Evolutionary conservation across 2,888 invertebrate genomes (phyloP).

Genomic region (Syrista parreyssii): DNA sequence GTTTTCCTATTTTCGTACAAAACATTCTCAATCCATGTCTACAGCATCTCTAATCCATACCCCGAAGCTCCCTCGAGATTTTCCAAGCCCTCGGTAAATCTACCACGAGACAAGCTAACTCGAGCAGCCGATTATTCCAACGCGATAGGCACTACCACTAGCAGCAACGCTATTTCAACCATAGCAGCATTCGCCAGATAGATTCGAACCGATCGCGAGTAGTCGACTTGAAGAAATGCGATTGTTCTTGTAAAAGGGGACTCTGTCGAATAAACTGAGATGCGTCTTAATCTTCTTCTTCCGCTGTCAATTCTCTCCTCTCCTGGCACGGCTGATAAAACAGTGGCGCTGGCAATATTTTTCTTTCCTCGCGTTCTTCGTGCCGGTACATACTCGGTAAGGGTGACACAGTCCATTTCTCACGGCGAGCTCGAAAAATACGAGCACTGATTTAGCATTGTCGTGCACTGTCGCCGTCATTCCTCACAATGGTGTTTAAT

Average conservation of each 20-base stretch:
- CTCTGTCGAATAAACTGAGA: neutral
- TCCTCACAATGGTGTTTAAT: slow-evolving; percentile 44
- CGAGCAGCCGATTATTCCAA: neutral
- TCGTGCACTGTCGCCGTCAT: slow-evolving; percentile 45
- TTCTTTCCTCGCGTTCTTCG: no score
- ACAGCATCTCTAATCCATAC: slow-evolving; percentile 21
- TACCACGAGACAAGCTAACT: neutral
- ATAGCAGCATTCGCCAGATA: neutral
- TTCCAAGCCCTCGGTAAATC: neutral
- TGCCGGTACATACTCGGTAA: neutral
- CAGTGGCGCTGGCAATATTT: neutral
- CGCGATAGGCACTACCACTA: neutral
- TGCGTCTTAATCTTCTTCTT: neutral
- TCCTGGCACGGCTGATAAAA: neutral
- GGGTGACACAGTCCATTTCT: slow-evolving; percentile 40
- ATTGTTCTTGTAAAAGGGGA: neutral
- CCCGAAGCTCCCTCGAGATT: neutral
- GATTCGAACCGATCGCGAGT: neutral
- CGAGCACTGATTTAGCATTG: slow-evolving; percentile 49
- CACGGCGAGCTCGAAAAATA: slow-evolving; percentile 37
- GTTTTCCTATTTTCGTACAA: slow-evolving; percentile 16
- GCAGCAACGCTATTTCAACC: neutral
- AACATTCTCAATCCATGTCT: slow-evolving; percentile 26
- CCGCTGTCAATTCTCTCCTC: neutral
- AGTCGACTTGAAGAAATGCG: neutral